Evolutionary conservation across 2,888 invertebrate species (phyloP).

Genomic region (Lampropteryx suffumata): DNA sequence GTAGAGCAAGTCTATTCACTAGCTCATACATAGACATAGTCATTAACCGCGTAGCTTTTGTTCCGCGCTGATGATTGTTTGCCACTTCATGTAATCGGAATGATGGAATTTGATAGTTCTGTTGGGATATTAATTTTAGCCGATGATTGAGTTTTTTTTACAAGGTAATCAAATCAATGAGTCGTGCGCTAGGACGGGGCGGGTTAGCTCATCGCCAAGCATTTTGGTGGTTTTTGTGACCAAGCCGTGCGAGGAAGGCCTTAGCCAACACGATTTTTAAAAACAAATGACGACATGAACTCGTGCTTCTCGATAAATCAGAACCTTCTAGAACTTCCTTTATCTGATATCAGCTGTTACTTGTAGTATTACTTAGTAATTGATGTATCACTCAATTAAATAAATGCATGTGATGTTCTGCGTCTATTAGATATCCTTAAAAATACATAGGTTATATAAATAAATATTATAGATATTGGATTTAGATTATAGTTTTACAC

Average conservation of each 20-base stretch:
- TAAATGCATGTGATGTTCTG: background rate
- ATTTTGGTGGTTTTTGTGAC: slow-evolving; percentile 79
- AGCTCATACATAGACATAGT: background rate
- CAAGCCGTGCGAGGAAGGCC: slow-evolving; percentile 69
- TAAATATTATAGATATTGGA: no score
- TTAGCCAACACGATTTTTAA: slow-evolving; percentile 68
- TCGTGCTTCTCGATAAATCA: slow-evolving; percentile 35
- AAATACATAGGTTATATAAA: no score
- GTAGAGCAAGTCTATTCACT: slow-evolving; percentile 8
- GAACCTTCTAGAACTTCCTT: slow-evolving; percentile 6
- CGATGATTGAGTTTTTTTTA: slow-evolving; percentile 78
- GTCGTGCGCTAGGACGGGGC: slow-evolving; percentile 75
- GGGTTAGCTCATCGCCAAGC: slow-evolving; percentile 79
- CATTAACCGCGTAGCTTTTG: slow-evolving; percentile 1
- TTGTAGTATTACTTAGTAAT: no score
- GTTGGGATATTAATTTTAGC: slow-evolving; percentile 67
- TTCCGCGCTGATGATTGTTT: slow-evolving; percentile 19
- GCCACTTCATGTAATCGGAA: slow-evolving; percentile 31
- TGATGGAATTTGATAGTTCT: slow-evolving; percentile 57
- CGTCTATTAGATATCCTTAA: no score
- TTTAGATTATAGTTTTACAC: no score
- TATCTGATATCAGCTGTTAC: no score
- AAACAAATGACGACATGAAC: slow-evolving; percentile 71
- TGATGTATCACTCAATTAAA: no score
- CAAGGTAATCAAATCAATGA: slow-evolving; percentile 77